Conservation (phyloP, 2,113 vertebrate species). For the Oreochromis aureus region DNA sequence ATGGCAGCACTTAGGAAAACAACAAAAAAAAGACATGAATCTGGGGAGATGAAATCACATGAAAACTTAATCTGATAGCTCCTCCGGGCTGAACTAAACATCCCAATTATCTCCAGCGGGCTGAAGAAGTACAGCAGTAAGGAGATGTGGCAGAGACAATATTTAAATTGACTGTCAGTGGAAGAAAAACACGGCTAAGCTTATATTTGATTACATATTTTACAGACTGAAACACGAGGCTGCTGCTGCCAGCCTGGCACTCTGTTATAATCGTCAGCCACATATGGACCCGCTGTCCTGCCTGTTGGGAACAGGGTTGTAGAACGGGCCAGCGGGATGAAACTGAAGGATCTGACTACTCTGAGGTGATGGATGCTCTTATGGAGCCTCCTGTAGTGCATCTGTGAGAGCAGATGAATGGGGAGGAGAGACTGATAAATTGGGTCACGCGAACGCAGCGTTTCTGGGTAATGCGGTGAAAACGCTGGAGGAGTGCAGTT, state of each 20-base stretch:
- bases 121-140: constrained; percentile 15
- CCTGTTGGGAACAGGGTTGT: constrained; percentile 34
- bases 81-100: constrained; percentile 44
- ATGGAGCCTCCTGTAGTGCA: constrained; percentile 49
- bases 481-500: constrained; percentile 51
- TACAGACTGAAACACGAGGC: constrained; percentile 24
- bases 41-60: constrained; percentile 7
- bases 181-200: constrained; percentile 24
- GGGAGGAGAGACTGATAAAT: constrained; percentile 61
- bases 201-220: constrained; percentile 55
- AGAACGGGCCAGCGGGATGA: constrained; percentile 24
- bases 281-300: constrained; percentile 36
- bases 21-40: neutral
- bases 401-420: constrained; percentile 68
- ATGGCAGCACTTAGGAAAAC: neutral
- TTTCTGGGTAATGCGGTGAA: constrained; percentile 68
- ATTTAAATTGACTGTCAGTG: constrained; percentile 49
- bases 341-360: constrained; percentile 34
- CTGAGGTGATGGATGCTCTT: constrained; percentile 62
- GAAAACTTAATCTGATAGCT: constrained; percentile 32
- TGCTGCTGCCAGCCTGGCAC: constrained; percentile 11
- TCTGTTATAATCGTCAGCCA: constrained; percentile 30
- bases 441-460: constrained; percentile 59
- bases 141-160: constrained; percentile 43
- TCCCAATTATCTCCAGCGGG: constrained; percentile 38